phyloP scores from a whole-genome alignment of 2,888 invertebrate genomes.

The Drosophila mayaguana region DNA sequence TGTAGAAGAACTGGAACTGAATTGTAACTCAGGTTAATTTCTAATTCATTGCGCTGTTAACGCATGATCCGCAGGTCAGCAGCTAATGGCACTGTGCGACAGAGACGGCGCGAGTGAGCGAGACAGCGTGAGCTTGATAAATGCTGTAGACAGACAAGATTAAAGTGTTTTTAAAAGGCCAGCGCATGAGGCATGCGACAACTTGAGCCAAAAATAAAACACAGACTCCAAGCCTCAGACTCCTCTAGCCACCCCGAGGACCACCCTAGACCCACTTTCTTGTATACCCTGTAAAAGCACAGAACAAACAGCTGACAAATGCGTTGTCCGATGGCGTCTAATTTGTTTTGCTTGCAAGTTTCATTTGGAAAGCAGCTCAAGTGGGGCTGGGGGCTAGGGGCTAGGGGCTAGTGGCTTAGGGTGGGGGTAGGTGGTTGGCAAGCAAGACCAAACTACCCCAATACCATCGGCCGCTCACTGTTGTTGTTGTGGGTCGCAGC shows the following conservation, averaged over 20 bases:
- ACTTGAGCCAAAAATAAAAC: constrained; percentile 42
- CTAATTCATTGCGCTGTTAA: constrained; percentile 2
- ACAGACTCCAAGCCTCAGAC: not conserved
- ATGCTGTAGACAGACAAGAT: constrained; percentile 46
- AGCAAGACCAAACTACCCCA: constrained; percentile 1
- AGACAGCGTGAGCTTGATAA: constrained; percentile 27
- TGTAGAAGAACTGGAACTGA: not conserved
- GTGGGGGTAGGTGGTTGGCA: not conserved
- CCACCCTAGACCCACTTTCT: not conserved
- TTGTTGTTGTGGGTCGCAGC: constrained; percentile 42
- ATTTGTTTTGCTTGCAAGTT: constrained; percentile 78
- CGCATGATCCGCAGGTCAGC: not conserved
- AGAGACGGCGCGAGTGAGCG: not conserved
- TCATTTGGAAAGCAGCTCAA: constrained; percentile 71
- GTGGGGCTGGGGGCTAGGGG: not conserved
- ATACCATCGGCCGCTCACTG: not conserved
- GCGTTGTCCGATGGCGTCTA: constrained; percentile 75
- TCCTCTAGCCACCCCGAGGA: not conserved
- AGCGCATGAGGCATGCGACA: constrained; percentile 52
- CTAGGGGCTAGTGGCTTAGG: too few species aligned
- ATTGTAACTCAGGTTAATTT: not conserved
- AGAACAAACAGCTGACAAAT: constrained; percentile 69
- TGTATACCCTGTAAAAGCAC: constrained; percentile 20
- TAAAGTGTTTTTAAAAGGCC: constrained; percentile 53
- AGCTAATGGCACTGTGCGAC: not conserved